These are phyloP conservation scores for Parazoanthus atlanticus DNA, from an alignment of 92 coral and sea anemone species.

Conservation along the genomic window DNA sequence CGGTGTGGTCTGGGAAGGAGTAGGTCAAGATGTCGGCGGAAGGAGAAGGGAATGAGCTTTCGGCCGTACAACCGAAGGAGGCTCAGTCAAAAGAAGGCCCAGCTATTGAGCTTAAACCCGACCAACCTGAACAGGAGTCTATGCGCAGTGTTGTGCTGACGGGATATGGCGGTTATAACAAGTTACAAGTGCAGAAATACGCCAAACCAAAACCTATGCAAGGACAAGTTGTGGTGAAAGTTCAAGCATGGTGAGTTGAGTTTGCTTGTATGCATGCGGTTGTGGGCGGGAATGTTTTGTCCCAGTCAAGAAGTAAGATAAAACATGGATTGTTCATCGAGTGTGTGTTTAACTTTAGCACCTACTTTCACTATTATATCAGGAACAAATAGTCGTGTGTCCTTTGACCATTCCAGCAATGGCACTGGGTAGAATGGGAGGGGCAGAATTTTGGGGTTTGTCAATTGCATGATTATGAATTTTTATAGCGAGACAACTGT, in stretches of 20 bases:
- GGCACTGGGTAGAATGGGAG: not conserved
- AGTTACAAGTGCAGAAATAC: conserved; percentile 78
- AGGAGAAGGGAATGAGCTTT: conserved; percentile 29
- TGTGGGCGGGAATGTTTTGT: conserved; percentile 18
- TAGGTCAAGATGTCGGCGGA: conserved; percentile 54
- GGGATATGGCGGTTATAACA: conserved; percentile 92
- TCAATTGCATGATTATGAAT: no score
- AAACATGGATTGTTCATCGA: not conserved
- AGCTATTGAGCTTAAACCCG: conserved; percentile 67
- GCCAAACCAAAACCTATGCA: conserved; percentile 83
- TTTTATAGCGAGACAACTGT: not conserved
- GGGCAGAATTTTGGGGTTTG: not conserved
- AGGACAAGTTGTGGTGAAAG: conserved; percentile 92
- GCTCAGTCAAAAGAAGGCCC: conserved; percentile 54
- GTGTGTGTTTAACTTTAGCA: not conserved
- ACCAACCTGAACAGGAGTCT: conserved; percentile 75
- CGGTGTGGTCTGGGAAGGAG: conserved; percentile 16
- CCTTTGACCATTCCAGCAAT: not conserved
- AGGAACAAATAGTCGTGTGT: not conserved
- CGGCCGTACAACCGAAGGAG: conserved; percentile 40
- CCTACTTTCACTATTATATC: not conserved
- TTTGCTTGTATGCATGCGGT: not conserved
- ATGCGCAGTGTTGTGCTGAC: conserved; percentile 79
- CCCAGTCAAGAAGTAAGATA: not conserved
- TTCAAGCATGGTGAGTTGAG: conserved; percentile 86